Base-by-base conservation (phyloP, 2,888 invertebrate species). In the Adineta ricciae region DNA sequence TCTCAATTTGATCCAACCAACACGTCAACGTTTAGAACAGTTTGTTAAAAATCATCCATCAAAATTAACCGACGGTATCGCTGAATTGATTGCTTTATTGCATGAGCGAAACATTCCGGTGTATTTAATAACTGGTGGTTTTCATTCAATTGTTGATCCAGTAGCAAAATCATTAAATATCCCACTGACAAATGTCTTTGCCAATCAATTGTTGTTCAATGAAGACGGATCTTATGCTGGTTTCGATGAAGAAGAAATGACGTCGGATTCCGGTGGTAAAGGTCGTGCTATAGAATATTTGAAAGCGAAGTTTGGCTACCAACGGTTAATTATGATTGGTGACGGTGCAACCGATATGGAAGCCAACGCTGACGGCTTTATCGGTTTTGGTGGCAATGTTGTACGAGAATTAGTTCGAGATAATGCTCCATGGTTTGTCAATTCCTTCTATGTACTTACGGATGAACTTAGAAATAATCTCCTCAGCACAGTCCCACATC, bases 311-410 rank as follows among this genome's bases (percentile, higher is more conserved):
- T 92, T 93, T 88, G 93, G 93, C 24, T 94, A 94, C 90, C 92
- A 93, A 88, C 92, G 92, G 83, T 92, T 98, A 36, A 93, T 98
- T 41, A 94, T 97, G 93, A 93, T 99, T 86, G 99, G 99, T 0
- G 99, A 99, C 91, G 99, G 99, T 49, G 95, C 94, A 78, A 99
- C 98, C 0, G 99, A 99, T 91, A 92, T 96, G 87, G 97, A 97
- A 91, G 96, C 98, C 9, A 89, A 89, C 49, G 90, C 90, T 19
- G 92, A 92, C 88, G 91, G 90, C 83, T 92, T 92, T 89, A 89
- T 92, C 90, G 97, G 97, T 9, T 98, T 95, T 90, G 97, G 97
- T 73, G 97, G 97, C 7, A 97, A 97, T 91, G 94, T 96, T 5
- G 92, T 95, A 50, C 92, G 97, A 86, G 94, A 95, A 87, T 94